These are phyloP conservation scores for Vicugna pacos DNA, from an alignment of 2,113 vertebrate genomes.

Conservation along the genomic window DNA sequence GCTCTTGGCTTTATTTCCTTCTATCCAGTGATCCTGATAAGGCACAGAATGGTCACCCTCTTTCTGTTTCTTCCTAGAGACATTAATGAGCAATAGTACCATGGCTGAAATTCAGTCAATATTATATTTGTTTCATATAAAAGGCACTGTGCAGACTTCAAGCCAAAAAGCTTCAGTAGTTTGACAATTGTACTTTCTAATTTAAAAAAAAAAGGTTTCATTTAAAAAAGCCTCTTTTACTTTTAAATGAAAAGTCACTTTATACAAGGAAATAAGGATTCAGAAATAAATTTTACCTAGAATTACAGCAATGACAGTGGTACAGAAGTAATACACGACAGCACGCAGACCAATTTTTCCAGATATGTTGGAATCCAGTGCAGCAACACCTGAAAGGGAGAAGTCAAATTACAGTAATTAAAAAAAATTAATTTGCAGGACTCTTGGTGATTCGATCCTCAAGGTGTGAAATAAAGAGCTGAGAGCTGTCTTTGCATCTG, in stretches of 20 bases:
- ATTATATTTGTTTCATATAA: conserved; percentile 19
- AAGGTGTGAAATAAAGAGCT: not conserved
- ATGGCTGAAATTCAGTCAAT: not conserved
- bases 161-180: not conserved
- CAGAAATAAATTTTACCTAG: conserved; percentile 89
- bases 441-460: not conserved
- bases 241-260: not conserved
- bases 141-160: not conserved
- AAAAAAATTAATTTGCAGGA: not conserved
- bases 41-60: not conserved
- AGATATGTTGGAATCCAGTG: conserved; percentile 95
- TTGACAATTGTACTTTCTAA: conserved; percentile 18
- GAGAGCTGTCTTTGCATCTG: not conserved
- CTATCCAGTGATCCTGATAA: not conserved
- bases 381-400: conserved; percentile 92
- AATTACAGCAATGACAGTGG: conserved; percentile 95
- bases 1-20: conserved; percentile 40
- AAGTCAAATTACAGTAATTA: not conserved
- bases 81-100: not conserved
- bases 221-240: conserved; percentile 19
- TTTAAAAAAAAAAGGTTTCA: not conserved
- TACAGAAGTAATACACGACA: conserved; percentile 95
- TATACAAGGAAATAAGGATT: not conserved
- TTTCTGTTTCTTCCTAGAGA: not conserved
- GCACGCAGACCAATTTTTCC: conserved; percentile 97